These are phyloP conservation scores for Drosophila peninsularis DNA, from an alignment of 2,888 invertebrate species.

Conservation along the genomic window DNA sequence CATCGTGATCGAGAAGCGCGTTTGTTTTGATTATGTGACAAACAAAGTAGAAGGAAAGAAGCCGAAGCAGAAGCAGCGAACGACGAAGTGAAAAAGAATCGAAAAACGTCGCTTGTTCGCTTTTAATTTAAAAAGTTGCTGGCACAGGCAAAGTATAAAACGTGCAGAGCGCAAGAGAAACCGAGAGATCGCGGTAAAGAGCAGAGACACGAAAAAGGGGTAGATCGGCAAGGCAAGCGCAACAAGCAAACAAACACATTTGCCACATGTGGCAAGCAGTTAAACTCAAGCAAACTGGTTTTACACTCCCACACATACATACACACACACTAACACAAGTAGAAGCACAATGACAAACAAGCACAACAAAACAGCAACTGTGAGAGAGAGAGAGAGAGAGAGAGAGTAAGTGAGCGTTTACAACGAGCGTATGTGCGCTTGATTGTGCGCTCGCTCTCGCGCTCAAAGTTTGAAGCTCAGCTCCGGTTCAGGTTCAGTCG, in stretches of 20 bases:
- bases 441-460: slow-evolving; percentile 20
- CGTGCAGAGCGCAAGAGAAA: slow-evolving; percentile 33
- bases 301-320: slow-evolving; percentile 66
- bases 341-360: slow-evolving; percentile 12
- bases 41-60: slow-evolving; percentile 44
- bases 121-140: slow-evolving; percentile 70
- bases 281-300: slow-evolving; percentile 72
- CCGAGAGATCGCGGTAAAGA: slow-evolving; percentile 10
- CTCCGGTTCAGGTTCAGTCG: slow-evolving; percentile 60
- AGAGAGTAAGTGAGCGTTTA: slow-evolving; percentile 5
- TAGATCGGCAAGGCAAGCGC: slow-evolving; percentile 35
- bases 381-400: slow-evolving; percentile 1
- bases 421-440: slow-evolving; percentile 4
- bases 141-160: slow-evolving; percentile 50
- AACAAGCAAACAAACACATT: slow-evolving; percentile 42
- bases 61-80: slow-evolving; percentile 14
- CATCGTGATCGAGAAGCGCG: slow-evolving; percentile 64
- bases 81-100: slow-evolving; percentile 22
- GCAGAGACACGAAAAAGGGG: slow-evolving; percentile 21
- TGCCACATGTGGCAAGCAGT: slow-evolving; percentile 50
- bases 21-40: slow-evolving; percentile 78
- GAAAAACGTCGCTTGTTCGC: slow-evolving; percentile 40
- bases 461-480: slow-evolving; percentile 50
- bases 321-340: slow-evolving; percentile 24
- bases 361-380: slow-evolving; percentile 1